Evolutionary conservation across 2,888 invertebrate genomes (phyloP).

Genomic region (Tortrix viridana): DNA sequence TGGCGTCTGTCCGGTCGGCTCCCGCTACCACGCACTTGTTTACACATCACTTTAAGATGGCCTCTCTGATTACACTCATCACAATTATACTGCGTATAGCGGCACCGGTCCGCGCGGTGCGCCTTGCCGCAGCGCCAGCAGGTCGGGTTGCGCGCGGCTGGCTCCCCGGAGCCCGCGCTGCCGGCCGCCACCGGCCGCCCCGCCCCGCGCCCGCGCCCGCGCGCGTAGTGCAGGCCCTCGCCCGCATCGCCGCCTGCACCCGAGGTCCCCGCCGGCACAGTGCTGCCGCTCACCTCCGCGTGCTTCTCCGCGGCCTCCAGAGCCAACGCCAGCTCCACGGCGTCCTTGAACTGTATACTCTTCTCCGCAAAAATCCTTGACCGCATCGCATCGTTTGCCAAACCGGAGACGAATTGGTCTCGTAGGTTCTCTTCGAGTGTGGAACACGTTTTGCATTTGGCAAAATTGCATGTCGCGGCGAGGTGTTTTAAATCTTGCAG

Average conservation of each 20-base stretch:
- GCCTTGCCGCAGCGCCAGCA: constrained; percentile 36
- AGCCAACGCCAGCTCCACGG: neutral
- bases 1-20: neutral
- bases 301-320: too few relatives aligned
- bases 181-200: too few relatives aligned
- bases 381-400: constrained; percentile 26
- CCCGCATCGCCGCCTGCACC: neutral
- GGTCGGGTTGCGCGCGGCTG: neutral
- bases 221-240: too few relatives aligned
- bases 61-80: constrained; percentile 43
- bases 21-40: neutral
- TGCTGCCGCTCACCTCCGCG: too few relatives aligned
- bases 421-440: too few relatives aligned
- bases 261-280: neutral
- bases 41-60: constrained; percentile 45
- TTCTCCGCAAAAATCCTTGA: constrained; percentile 27
- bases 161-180: too few relatives aligned
- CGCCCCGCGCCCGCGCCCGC: too few relatives aligned
- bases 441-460: constrained; percentile 36
- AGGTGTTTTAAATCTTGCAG: constrained; percentile 41
- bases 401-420: constrained; percentile 34
- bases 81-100: constrained; percentile 43
- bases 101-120: constrained; percentile 43
- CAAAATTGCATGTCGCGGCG: constrained; percentile 40
- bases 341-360: constrained; percentile 11